Base-by-base conservation (phyloP, 1,140 invertebrate genomes). In the Onthophagus taurus region DNA sequence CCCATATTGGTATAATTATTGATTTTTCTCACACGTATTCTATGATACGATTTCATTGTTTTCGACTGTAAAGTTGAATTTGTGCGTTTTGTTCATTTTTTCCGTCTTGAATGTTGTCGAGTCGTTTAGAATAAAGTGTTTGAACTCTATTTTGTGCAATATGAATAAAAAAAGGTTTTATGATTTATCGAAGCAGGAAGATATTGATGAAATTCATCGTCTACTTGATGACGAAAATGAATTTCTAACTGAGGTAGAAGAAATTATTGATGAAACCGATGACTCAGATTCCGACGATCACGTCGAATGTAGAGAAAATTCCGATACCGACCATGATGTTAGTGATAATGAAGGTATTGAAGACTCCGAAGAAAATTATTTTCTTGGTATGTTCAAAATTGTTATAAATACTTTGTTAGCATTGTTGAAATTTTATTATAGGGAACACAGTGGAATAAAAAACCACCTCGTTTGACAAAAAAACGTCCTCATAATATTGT, bases 241-340 rank as follows among this genome's bases (percentile, higher is more conserved):
- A 8, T 33, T 33, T 12, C 6, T 6, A 8, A 33, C 31, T 6
- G 6, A 33, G 6, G 31, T 33, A 14, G 31, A 33, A 6, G 31
- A 33, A 8, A 19, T 43, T 43, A 8, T 44, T 43, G 31, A 36
- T 18, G 46, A 48, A 35, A 16, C 46, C 14, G 46, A 48, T 21
- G 46, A 35, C 16, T 48, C 46, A 30, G 41, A 43, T 17, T 24
- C 46, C n/a, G 46, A 34, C n/a, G 41, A 48, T 37, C 46, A 16
- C 23, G 46, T 48, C 3, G 38, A 48, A 48, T 26, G n/a, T 8
- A 43, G 41, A 26, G 34, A 21, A n/a, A 29, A 43, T 30, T 44
- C 39, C 4, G 31, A 48, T 26, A 48, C 41, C 6, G 39, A 44
- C 44, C 19, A 48, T 44, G 41, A 44, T 16, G n/a, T 35, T 24